Base-by-base conservation (phyloP, 2,888 invertebrate genomes). In the Yponomeuta sedellus region DNA sequence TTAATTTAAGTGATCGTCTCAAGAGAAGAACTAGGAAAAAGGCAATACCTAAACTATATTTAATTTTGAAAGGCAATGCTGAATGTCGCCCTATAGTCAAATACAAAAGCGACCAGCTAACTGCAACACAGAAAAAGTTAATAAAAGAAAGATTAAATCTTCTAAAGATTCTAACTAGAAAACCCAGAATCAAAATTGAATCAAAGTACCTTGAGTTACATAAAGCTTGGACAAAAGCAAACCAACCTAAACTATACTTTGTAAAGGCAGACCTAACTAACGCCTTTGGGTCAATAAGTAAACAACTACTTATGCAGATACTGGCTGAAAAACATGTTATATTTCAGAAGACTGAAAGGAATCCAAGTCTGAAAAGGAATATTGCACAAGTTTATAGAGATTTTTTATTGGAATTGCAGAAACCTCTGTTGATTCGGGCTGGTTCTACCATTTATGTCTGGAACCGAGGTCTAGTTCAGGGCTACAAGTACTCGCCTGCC, bases 401-500 rank as follows among this genome's bases (percentile, higher is more conserved):
- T 65, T 71, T 90, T 25, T 68, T 86, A 10, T 59, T 70, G n/a
- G 91, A 91, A 67, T 73, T 91, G 11, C 75, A 76, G 19, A 85
- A 78, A 67, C 88, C 90, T 10, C 73, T 91, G 19, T 70, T 90
- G 19, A 80, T 92, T n/a, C 75, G 89, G 44, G 81, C 82, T 57
- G 92, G 92, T 6, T 89, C 89, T 4, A 85, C 90, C 11, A 75
- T 88, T n/a, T 92, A 82, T 72, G 80, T 85, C 73, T 92, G 92
- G 91, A 86, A 76, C 64, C 76, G 82, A 71, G 92, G 91, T 52
- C 75, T 92, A 34, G 86, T 91, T 1, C 92, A 92, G 72, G 92
- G 91, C 1, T 90, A 91, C 68, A 87, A 85, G 72, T 91, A 85
- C 73, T 92, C 92, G 1, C 91, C 92, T n/a, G 89, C 88, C 0